A percentile compares a stretch with the other conserved stretches of the same genome.
Evolutionary conservation across 64 coral and sea anemone genomes (phyloP).

Genomic region (Trachythela sp.): DNA sequence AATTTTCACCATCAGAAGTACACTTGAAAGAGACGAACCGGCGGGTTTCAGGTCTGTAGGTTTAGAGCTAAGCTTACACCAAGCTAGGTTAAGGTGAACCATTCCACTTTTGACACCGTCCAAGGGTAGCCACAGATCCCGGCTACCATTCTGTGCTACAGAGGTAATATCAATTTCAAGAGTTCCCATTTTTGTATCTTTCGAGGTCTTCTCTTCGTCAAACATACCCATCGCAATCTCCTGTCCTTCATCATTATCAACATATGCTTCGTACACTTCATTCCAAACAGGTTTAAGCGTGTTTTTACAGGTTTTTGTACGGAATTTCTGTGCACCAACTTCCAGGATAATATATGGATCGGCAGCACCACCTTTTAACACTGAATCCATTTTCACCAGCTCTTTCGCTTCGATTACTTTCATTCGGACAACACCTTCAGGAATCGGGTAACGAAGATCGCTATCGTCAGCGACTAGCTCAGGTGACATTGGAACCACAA

Average conservation of each 20-base stretch:
- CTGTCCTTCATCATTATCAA: conserved; percentile 82
- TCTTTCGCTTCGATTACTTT: conserved; percentile 73
- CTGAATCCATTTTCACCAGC: conserved; percentile 64
- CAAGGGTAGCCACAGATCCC: conserved; percentile 80
- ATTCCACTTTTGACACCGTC: conserved; percentile 79
- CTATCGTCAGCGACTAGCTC: conserved; percentile 67
- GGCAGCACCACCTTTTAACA: conserved; percentile 47
- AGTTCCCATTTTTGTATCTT: conserved; percentile 70
- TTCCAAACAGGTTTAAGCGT: conserved; percentile 81
- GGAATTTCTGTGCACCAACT: conserved; percentile 85
- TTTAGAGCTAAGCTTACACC: conserved; percentile 55
- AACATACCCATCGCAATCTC: conserved; percentile 59
- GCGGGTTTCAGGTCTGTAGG: conserved; percentile 45
- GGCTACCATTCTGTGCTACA: conserved; percentile 55
- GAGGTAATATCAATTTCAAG: conserved; percentile 60
- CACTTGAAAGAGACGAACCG: conserved; percentile 48
- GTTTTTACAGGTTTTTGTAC: conserved; percentile 60
- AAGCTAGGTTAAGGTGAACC: conserved; percentile 54
- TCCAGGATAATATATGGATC: conserved; percentile 74
- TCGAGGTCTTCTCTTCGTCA: conserved; percentile 72
- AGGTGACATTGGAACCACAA: conserved; percentile 62
- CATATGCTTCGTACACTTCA: conserved; percentile 78
- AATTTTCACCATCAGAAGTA: conserved; percentile 72
- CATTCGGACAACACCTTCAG: conserved; percentile 77
- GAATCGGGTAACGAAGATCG: conserved; percentile 85